phyloP scores from a whole-genome alignment of 2,888 invertebrate species.

The Ctenicera cuprea region DNA sequence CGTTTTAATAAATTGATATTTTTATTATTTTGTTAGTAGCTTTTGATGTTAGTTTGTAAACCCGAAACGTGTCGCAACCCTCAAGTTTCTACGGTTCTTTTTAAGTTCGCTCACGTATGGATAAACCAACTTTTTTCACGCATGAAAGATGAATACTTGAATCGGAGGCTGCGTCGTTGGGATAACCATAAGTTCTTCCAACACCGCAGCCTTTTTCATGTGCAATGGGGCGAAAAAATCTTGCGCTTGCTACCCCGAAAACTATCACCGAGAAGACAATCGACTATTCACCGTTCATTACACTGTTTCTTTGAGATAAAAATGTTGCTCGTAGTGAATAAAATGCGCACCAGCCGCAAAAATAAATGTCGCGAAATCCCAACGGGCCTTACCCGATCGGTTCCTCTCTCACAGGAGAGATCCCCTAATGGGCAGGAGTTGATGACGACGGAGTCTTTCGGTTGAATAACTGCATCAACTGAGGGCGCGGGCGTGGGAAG shows the following conservation, averaged over 20 bases:
- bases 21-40: background rate
- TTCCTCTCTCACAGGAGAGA: slow-evolving; percentile 43
- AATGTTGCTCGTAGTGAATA: slow-evolving; percentile 37
- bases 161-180: slow-evolving; percentile 2
- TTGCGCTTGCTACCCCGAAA: slow-evolving; percentile 18
- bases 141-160: slow-evolving; percentile 16
- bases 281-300: slow-evolving; percentile 51
- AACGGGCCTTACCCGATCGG: slow-evolving; percentile 43
- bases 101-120: slow-evolving; percentile 18
- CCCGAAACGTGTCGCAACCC: background rate
- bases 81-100: background rate
- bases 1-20: background rate
- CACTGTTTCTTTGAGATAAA: slow-evolving; percentile 45
- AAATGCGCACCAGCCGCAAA: slow-evolving; percentile 40
- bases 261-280: slow-evolving; percentile 42
- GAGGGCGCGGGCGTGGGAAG: slow-evolving; percentile 48
- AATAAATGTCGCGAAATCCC: slow-evolving; percentile 46
- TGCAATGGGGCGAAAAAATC: slow-evolving; percentile 38
- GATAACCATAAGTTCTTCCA: slow-evolving; percentile 29
- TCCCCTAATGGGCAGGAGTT: slow-evolving; percentile 47
- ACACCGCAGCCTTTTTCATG: slow-evolving; percentile 9
- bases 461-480: slow-evolving; percentile 46
- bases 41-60: background rate
- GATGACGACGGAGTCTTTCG: slow-evolving; percentile 49
- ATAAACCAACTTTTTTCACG: slow-evolving; percentile 26